Evolutionary conservation across 2,113 vertebrate species (phyloP).

Genomic region (Salminus brasiliensis): DNA sequence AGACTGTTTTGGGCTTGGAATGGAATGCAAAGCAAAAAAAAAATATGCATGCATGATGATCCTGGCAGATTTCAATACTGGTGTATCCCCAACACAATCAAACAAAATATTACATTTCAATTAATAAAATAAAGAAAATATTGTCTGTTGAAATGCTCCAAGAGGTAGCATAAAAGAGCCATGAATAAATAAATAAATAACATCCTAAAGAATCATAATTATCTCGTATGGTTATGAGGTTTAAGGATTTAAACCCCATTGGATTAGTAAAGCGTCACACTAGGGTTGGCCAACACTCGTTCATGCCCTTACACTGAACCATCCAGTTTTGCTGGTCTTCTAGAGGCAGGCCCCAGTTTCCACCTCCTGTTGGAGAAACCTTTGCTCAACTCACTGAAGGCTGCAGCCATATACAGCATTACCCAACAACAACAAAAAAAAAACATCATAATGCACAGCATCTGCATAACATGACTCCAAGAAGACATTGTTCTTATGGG

Average conservation of each 20-base stretch:
- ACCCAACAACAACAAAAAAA: too few species aligned
- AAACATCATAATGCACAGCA: conserved; percentile 58
- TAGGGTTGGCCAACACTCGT: neutral
- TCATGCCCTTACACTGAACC: conserved; percentile 2
- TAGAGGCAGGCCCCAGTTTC: neutral
- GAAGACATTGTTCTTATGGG: conserved; percentile 36
- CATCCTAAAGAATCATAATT: too few species aligned
- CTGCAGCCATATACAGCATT: neutral
- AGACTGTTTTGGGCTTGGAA: too few species aligned
- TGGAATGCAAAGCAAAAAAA: too few species aligned
- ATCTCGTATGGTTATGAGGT: neutral
- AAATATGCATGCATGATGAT: too few species aligned
- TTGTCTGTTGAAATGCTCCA: too few species aligned
- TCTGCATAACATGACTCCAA: conserved; percentile 38
- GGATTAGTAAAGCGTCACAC: conserved; percentile 17
- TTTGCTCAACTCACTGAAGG: neutral
- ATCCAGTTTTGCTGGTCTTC: neutral
- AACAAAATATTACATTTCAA: too few species aligned
- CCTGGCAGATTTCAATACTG: too few species aligned
- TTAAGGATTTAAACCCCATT: too few species aligned
- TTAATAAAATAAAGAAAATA: too few species aligned
- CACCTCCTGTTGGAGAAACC: neutral
- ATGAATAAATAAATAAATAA: neutral
- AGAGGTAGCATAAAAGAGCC: too few species aligned
- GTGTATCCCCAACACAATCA: too few species aligned